These are phyloP conservation scores for Siniperca obscura DNA, from an alignment of 2,797 vertebrate species.

Conservation along the genomic window DNA sequence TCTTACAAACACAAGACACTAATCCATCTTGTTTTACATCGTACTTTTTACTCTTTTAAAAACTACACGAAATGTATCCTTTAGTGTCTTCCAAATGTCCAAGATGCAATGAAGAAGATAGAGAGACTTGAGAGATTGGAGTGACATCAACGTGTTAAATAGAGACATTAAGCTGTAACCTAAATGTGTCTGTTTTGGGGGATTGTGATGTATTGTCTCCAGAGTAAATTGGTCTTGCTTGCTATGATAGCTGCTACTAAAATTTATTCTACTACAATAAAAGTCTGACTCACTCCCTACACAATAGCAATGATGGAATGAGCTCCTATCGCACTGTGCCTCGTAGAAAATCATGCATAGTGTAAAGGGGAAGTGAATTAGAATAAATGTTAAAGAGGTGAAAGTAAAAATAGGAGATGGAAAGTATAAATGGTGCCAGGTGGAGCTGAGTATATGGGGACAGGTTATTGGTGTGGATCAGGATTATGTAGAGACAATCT, in stretches of 20 bases:
- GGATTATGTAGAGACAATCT: neutral
- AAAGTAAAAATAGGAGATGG: neutral
- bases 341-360: neutral
- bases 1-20: neutral
- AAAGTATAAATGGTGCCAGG: neutral
- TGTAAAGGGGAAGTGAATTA: neutral
- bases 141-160: neutral
- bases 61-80: neutral
- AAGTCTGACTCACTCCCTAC: neutral
- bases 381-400: neutral
- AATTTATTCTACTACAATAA: neutral
- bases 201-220: too few species aligned
- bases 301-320: neutral
- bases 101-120: neutral
- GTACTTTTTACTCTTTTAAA: too few species aligned
- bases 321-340: neutral
- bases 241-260: too few species aligned
- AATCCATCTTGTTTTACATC: neutral
- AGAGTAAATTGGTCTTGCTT: too few species aligned
- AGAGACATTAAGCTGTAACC: neutral
- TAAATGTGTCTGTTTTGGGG: too few species aligned
- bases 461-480: neutral
- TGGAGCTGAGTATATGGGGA: neutral
- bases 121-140: neutral
- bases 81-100: neutral